Conservation (phyloP, 2,113 vertebrate genomes). For the Bufo gargarizans region DNA sequence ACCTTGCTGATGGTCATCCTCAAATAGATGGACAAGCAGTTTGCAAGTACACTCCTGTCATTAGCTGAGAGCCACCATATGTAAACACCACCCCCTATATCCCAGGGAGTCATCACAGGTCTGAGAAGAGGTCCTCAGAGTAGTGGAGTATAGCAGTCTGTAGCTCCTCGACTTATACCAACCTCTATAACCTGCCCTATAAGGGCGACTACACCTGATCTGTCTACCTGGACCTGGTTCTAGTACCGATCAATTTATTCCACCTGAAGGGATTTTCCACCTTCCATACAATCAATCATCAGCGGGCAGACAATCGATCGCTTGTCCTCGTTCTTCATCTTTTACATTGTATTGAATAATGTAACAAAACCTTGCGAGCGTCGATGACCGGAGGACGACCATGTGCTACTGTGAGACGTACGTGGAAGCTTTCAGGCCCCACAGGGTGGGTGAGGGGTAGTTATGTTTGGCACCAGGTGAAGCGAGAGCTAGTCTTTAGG, state of each 20-base stretch:
- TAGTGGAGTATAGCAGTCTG: no score
- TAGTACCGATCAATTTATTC: background rate
- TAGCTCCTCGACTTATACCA: no score
- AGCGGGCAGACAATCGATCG: background rate
- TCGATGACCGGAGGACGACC: background rate
- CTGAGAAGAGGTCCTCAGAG: no score
- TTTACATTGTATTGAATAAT: background rate
- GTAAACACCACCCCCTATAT: no score
- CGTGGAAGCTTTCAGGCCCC: background rate
- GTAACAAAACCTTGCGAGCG: background rate
- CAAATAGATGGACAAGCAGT: no score
- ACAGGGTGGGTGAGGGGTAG: background rate
- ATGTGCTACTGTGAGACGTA: background rate
- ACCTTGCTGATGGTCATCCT: no score
- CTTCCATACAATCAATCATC: background rate
- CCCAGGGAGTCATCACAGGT: no score
- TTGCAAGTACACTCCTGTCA: no score
- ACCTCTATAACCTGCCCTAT: no score
- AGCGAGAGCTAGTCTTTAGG: background rate
- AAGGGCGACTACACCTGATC: background rate
- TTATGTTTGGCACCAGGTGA: background rate
- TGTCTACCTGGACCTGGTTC: background rate
- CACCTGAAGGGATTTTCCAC: background rate
- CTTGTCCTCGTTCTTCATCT: background rate
- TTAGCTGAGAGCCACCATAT: no score